Evolutionary conservation across 2,113 vertebrate species (phyloP).

Genomic region (Bujurquina vittata): DNA sequence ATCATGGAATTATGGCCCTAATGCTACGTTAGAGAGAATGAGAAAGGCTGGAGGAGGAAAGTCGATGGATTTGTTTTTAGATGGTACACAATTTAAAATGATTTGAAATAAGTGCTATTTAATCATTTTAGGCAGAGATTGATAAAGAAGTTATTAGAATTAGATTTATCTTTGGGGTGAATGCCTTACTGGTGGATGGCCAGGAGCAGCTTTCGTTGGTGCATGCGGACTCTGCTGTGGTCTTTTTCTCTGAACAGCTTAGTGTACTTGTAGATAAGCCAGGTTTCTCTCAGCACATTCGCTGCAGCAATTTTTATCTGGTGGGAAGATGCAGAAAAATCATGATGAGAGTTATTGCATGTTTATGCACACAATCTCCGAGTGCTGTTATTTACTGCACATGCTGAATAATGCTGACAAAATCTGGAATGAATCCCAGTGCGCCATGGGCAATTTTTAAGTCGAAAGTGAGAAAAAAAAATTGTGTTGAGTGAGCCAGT

Average conservation of each 20-base stretch:
- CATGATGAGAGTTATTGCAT: constrained; percentile 26
- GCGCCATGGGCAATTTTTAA: not conserved
- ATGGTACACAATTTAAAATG: not conserved
- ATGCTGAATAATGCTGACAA: constrained; percentile 6
- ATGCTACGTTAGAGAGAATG: not conserved
- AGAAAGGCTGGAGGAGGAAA: not conserved
- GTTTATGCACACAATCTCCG: constrained; percentile 22
- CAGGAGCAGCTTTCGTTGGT: constrained; percentile 97
- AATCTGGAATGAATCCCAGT: not conserved
- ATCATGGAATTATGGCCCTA: not conserved
- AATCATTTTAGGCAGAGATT: not conserved
- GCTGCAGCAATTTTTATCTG: constrained; percentile 96
- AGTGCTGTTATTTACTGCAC: constrained; percentile 19
- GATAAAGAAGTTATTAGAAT: not conserved
- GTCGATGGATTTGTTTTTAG: not conserved
- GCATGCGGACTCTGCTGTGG: constrained; percentile 90
- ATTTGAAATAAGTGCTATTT: not conserved
- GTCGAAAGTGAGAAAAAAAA: not conserved
- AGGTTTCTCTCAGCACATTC: constrained; percentile 98
- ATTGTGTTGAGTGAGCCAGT: not conserved
- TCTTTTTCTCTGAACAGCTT: constrained; percentile 92
- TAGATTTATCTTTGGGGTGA: not conserved
- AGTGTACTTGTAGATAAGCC: constrained; percentile 98
- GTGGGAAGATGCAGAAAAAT: constrained; percentile 34
- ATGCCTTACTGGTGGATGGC: constrained; percentile 96